phyloP scores from a whole-genome alignment of 2,888 invertebrate species.

The Fabriciana adippe region DNA sequence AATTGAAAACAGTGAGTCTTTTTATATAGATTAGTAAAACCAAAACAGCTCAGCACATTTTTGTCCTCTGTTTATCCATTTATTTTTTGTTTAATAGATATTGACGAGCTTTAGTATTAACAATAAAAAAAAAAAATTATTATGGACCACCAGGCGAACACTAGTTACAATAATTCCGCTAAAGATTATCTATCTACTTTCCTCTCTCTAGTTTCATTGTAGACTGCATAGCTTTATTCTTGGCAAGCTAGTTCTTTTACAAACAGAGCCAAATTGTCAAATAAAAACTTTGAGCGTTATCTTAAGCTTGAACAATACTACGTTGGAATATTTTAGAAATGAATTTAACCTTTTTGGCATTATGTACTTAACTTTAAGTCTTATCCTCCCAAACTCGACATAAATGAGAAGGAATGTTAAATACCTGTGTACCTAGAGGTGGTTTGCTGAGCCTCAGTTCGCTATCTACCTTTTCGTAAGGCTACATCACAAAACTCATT shows the following conservation, averaged over 20 bases:
- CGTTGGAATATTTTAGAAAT: constrained; percentile 39
- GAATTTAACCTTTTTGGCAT: constrained; percentile 36
- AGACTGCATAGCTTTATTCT: constrained; percentile 33
- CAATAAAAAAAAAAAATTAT: too few species aligned
- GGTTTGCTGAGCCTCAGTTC: constrained; percentile 59
- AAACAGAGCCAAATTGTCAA: constrained; percentile 40
- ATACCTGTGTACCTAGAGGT: constrained; percentile 52
- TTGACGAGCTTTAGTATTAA: too few species aligned
- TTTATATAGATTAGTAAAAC: too few species aligned
- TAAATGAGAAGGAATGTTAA: constrained; percentile 43
- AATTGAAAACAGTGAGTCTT: too few species aligned
- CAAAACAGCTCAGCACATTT: too few species aligned
- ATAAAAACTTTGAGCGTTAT: constrained; percentile 41
- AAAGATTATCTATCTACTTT: constrained; percentile 8
- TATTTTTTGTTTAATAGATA: too few species aligned
- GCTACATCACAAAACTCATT: constrained; percentile 76
- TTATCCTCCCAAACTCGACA: constrained; percentile 36
- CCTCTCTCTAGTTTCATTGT: constrained; percentile 27
- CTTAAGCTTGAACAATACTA: constrained; percentile 40
- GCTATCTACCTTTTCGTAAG: constrained; percentile 63
- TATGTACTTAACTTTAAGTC: constrained; percentile 37
- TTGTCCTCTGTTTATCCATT: too few species aligned
- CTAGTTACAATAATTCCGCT: constrained; percentile 19
- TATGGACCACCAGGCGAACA: background rate
- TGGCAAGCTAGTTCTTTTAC: constrained; percentile 36